Percentiles rank a stretch among this genome's conserved stretches.
Conservation (phyloP, 2,113 vertebrate genomes). For the Carassius carassius region DNA sequence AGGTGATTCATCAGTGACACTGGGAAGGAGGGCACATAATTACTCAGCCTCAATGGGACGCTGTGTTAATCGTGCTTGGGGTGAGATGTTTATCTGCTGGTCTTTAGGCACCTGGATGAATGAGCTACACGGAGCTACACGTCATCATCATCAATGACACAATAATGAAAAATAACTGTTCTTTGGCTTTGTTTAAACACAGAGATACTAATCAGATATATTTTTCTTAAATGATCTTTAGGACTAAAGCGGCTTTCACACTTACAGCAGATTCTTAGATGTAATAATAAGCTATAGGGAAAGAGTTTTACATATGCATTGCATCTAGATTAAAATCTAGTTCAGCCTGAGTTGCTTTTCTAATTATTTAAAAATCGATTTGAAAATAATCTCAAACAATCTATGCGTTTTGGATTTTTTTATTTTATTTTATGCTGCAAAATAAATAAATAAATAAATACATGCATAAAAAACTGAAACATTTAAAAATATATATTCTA, state of each 20-base stretch:
- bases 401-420: background rate
- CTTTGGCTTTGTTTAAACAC: background rate
- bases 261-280: background rate
- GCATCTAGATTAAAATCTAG: background rate
- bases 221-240: background rate
- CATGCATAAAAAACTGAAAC: background rate
- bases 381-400: background rate
- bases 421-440: no score
- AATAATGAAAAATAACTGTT: background rate
- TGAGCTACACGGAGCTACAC: constrained; percentile 54
- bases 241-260: background rate
- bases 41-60: constrained; percentile 77
- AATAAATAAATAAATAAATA: no score
- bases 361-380: background rate
- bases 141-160: background rate
- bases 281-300: background rate
- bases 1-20: constrained; percentile 73
- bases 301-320: background rate
- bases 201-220: background rate
- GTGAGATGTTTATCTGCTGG: constrained; percentile 78
- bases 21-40: constrained; percentile 73
- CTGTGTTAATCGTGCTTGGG: constrained; percentile 79
- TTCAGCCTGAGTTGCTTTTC: background rate
- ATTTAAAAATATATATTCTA: background rate
- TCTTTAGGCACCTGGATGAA: constrained; percentile 77